A percentile compares a stretch with the other conserved stretches of the same genome.
These are phyloP conservation scores for Caenorhabditis wallacei DNA, from an alignment of 2,888 invertebrate genomes.

Conservation along the genomic window DNA sequence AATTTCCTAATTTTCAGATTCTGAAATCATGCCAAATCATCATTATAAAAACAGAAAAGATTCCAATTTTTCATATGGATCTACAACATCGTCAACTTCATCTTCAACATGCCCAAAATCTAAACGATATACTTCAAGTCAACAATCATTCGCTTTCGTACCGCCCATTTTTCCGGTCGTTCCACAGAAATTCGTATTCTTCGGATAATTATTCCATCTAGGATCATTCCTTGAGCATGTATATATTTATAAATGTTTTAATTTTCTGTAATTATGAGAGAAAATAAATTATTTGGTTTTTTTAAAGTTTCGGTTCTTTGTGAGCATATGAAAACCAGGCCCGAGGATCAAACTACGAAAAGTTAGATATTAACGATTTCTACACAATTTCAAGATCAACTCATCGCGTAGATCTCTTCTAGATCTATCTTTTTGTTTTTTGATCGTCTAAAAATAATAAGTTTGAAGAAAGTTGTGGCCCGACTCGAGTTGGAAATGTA, in stretches of 20 bases:
- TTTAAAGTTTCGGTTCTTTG: no score
- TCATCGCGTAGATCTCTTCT: no score
- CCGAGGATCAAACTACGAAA: no score
- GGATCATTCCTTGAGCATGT: constrained; percentile 23
- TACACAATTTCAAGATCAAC: no score
- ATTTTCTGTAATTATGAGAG: constrained; percentile 34
- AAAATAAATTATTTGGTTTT: constrained; percentile 26
- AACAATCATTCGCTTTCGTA: constrained; percentile 44
- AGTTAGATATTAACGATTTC: no score
- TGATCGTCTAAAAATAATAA: no score
- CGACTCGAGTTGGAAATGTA: no score
- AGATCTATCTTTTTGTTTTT: no score
- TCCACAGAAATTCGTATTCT: constrained; percentile 45
- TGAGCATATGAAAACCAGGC: no score
- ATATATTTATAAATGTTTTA: constrained; percentile 18
- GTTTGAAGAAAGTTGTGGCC: no score
- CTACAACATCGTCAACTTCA: constrained; percentile 15
- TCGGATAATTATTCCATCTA: constrained; percentile 32
- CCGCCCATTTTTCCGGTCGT: constrained; percentile 44
- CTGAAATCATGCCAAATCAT: constrained; percentile 28
- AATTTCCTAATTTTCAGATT: constrained; percentile 9
- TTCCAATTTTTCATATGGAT: constrained; percentile 6
- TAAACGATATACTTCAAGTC: constrained; percentile 33
- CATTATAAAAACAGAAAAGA: constrained; percentile 1
- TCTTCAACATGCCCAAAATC: constrained; percentile 15